Evolutionary conservation across 2,888 invertebrate species (phyloP).

Genomic region (Trissonchulus latispiculum): DNA sequence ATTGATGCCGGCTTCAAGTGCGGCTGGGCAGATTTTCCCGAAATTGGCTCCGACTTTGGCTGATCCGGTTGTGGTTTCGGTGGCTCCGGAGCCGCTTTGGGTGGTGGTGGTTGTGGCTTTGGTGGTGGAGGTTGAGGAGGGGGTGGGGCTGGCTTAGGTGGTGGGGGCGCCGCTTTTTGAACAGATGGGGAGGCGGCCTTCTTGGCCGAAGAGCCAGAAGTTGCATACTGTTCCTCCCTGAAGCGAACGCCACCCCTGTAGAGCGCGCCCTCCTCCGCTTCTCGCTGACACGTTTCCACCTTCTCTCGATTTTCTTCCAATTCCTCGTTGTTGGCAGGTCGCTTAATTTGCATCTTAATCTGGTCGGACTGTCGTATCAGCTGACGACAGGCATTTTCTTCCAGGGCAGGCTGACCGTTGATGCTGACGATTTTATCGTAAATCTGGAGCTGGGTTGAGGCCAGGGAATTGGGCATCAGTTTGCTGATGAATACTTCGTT

Average conservation of each 20-base stretch:
- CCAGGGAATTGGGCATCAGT: background rate
- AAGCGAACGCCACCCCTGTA: too few relatives aligned
- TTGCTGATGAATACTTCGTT: background rate
- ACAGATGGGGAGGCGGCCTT: background rate
- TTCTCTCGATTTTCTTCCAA: background rate
- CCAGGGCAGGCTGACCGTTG: background rate
- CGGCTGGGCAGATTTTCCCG: too few relatives aligned
- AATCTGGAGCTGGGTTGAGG: background rate
- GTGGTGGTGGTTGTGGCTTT: too few relatives aligned
- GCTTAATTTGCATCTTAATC: background rate
- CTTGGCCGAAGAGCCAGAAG: too few relatives aligned
- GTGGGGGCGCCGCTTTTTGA: background rate
- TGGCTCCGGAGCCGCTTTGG: background rate
- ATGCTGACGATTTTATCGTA: background rate
- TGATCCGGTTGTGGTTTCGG: background rate
- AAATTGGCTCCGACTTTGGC: background rate
- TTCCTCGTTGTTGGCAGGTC: background rate
- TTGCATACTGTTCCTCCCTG: too few relatives aligned
- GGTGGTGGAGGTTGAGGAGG: too few relatives aligned
- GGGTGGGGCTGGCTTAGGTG: too few relatives aligned
- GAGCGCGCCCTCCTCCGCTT: background rate
- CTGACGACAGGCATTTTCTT: background rate
- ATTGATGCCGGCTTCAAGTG: background rate
- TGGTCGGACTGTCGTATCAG: background rate
- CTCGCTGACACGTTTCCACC: background rate